A percentile compares a stretch with the other conserved stretches of the same genome.
These are phyloP conservation scores for Capricornis sumatraensis DNA, from an alignment of 2,113 vertebrate genomes.

Conservation along the genomic window DNA sequence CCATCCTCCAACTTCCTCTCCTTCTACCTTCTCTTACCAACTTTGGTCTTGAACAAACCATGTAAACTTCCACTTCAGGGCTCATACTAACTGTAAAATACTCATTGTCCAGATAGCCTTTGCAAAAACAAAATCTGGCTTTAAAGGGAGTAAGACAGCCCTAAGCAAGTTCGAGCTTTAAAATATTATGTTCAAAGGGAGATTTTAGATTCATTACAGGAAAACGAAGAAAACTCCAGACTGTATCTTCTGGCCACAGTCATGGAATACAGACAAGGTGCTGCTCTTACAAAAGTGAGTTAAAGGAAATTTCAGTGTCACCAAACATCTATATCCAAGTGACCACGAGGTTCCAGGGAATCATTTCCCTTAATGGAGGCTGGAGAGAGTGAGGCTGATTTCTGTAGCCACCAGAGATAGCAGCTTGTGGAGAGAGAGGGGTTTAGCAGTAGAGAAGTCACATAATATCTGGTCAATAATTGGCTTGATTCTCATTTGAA, in stretches of 20 bases:
- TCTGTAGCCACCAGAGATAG: not conserved
- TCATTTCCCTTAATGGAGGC: not conserved
- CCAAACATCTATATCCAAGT: not conserved
- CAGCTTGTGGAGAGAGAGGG: too few species aligned
- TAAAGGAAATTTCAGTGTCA: not conserved
- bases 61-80: not conserved
- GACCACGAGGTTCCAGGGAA: not conserved
- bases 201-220: constrained; percentile 11
- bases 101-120: not conserved
- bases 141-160: not conserved
- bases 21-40: not conserved
- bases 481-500: not conserved
- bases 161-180: not conserved
- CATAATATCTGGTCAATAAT: not conserved
- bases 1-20: not conserved
- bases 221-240: not conserved
- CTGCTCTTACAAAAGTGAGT: not conserved
- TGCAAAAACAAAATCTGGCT: not conserved
- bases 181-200: not conserved
- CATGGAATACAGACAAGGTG: not conserved
- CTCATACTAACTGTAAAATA: not conserved
- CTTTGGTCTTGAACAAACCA: not conserved
- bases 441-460: not conserved
- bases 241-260: not conserved
- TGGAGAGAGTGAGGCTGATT: not conserved